Evolutionary conservation across 2,888 invertebrate species (phyloP).

Genomic region (Heliconius ethilla): DNA sequence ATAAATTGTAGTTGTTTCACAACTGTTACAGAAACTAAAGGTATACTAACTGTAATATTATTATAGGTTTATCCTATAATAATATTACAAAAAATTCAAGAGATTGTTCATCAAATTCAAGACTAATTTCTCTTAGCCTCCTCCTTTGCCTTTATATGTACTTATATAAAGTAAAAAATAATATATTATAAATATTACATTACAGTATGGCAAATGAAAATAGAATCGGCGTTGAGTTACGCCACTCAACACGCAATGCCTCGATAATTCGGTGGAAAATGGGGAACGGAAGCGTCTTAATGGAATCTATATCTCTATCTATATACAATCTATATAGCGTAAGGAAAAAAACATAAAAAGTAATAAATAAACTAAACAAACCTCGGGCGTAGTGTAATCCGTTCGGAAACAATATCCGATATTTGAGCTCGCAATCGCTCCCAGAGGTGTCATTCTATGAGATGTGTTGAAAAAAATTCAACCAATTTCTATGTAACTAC

Average conservation of each 20-base stretch:
- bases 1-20: constrained; percentile 6
- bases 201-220: background rate
- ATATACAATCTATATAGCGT: background rate
- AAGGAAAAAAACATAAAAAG: constrained; percentile 12
- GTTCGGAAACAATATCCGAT: constrained; percentile 60
- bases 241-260: background rate
- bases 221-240: background rate
- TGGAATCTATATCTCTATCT: no score
- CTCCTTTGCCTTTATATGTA: background rate
- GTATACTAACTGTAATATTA: no score
- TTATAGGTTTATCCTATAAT: no score
- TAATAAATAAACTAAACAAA: constrained; percentile 48
- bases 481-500: constrained; percentile 14
- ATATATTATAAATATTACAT: no score
- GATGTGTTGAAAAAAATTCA: constrained; percentile 51
- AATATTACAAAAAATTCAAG: no score
- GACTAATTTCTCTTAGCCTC: no score
- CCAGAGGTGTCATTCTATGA: constrained; percentile 61
- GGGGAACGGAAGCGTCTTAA: background rate
- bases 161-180: background rate
- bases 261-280: background rate
- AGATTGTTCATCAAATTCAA: no score
- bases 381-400: constrained; percentile 46
- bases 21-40: background rate
- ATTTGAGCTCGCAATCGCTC: constrained; percentile 66